phyloP scores from a whole-genome alignment of 2,113 vertebrate species.

The Coracopsis vasa region DNA sequence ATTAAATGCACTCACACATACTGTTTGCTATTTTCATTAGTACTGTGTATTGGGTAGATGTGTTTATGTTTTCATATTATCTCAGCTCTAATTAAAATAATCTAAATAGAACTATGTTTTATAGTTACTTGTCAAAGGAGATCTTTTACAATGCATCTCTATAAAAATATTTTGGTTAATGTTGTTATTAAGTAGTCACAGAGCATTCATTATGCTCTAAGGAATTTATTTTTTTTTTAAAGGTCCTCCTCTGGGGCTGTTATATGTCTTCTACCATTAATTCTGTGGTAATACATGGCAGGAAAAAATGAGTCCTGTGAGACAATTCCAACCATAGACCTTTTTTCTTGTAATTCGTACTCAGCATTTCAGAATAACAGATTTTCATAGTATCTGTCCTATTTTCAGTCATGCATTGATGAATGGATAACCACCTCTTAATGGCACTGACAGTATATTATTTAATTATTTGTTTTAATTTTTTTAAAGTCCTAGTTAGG shows the following conservation, averaged over 20 bases:
- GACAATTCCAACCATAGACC: not conserved
- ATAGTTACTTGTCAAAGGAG: slow-evolving; percentile 8
- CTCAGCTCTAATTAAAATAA: slow-evolving; percentile 41
- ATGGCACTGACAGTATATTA: not conserved
- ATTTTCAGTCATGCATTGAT: not conserved
- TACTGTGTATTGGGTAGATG: not conserved
- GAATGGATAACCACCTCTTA: not conserved
- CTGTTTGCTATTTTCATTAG: not conserved
- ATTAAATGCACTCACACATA: slow-evolving; percentile 1
- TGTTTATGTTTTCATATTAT: slow-evolving; percentile 24
- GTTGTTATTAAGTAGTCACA: not conserved
- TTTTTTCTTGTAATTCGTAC: not conserved
- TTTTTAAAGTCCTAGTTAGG: not conserved
- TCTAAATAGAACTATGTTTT: slow-evolving; percentile 12
- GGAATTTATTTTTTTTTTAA: not conserved
- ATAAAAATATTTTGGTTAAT: not conserved
- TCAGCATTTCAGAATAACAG: not conserved
- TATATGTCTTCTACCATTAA: not conserved
- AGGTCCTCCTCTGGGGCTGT: not conserved
- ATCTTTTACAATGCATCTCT: not conserved
- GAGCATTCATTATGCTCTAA: not conserved
- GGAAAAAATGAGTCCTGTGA: not conserved
- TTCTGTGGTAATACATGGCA: not conserved
- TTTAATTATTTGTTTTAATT: not conserved
- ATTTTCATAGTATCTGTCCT: not conserved